Conservation (phyloP, 2,113 vertebrate species). For the Vidua chalybeata region DNA sequence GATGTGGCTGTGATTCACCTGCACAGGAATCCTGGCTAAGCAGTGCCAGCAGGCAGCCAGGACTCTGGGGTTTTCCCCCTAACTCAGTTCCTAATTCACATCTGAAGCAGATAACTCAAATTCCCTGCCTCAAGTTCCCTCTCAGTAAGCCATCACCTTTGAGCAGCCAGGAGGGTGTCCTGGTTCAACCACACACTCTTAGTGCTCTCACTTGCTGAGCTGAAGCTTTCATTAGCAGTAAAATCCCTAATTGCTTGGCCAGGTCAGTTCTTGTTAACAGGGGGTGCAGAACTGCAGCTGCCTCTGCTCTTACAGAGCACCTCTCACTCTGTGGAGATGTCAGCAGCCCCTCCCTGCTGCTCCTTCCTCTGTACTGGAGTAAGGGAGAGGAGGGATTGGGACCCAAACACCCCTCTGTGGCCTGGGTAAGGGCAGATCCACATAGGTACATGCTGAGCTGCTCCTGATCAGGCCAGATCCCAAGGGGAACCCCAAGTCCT, state of each 20-base stretch:
- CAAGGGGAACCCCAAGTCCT: background rate
- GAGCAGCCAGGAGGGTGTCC: background rate
- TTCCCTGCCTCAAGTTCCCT: background rate
- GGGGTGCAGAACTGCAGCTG: background rate
- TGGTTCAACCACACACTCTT: background rate
- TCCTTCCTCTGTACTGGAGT: background rate
- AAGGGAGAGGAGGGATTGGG: background rate
- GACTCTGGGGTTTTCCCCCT: background rate
- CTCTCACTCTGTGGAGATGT: background rate
- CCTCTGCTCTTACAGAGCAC: background rate
- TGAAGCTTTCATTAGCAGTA: background rate
- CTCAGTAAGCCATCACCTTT: background rate
- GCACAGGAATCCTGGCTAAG: background rate
- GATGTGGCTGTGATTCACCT: background rate
- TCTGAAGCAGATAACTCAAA: background rate
- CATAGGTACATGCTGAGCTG: accelerated
- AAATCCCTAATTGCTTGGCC: background rate
- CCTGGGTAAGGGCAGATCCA: background rate
- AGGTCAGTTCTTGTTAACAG: background rate
- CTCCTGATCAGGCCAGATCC: background rate
- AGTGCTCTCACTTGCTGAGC: background rate
- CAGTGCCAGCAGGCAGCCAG: background rate
- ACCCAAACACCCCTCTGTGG: background rate
- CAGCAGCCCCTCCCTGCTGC: background rate
- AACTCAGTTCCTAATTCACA: background rate